Base-by-base conservation (phyloP, 92 coral and sea anemone genomes). In the Palythoa heliodiscus region DNA sequence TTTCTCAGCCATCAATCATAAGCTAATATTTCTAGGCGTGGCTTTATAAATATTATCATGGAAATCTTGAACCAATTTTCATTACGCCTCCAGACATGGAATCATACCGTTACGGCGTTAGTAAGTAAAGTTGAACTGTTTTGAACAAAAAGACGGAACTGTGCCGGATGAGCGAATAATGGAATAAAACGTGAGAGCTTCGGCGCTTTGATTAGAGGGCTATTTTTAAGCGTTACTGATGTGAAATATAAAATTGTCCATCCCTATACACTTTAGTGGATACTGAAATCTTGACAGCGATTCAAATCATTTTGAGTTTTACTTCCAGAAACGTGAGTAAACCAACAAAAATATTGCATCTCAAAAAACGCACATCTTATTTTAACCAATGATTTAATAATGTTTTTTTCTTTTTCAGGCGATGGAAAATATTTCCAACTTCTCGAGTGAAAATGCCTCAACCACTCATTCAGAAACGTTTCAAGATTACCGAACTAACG, bases 401-500 rank as follows among this genome's bases (percentile, higher is more conserved):
- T 54, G 15, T 22, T 64, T 63, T 63, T 73, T 19, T 11, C 47
- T 8, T 16, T 73, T 73, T 54, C 20, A 50, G 81, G 23, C 0
- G 66, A 76, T 76, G 81, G 81, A 76, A 20, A 25, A 76, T 20
- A 13, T 29, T 14, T 76, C 81, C 39, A 54, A 64, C 39, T 53
- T 69, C 19, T 10, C 53, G 22, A 54, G 43, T 54, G 68, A 54
- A 25, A 76, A 76, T 40, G 37, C 14, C 3, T 76, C 81, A 38
- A 37, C 19, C 14, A 50, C 74, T 43, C 19, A 43, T 64, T 23
- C 83, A 54, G 40, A 5, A 76, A 52, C 39, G 7, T 80, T 47
- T 66, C 84, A 80, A 48, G 84, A 80, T 38, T 63, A 43, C 17
- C 84, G 84, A 64, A 66, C 73, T 35, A 23, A 11, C 50, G 58